Base-by-base conservation (phyloP, 2,797 vertebrate genomes). In the Strix occidentalis region DNA sequence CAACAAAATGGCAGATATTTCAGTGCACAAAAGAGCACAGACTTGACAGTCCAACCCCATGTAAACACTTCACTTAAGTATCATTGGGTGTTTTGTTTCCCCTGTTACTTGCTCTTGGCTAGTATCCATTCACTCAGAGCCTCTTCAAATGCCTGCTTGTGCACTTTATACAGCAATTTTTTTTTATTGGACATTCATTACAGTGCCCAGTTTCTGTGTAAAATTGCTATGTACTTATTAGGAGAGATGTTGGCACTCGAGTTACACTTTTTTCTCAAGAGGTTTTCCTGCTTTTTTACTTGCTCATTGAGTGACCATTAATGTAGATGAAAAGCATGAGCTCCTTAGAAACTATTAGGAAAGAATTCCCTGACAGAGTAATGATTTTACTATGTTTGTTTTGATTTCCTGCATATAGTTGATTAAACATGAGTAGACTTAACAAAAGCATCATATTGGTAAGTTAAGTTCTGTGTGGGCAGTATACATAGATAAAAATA, bases 1-100 rank as follows among this genome's bases (percentile, higher is more conserved):
- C 92, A 94, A 78, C 56, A 72, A 94, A 97, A 95, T 78, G 70
- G 76, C 37, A 92, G 46, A 93, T 84, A 82, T 96, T 97, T 65
- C n/a, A 51, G 17, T 21, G 71, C 29, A 89, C 80, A 78, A 58
- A 92, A 80, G 85, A 92, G 56, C 46, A 56, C 25, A 70, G 64
- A 68, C 65, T 96, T 92, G 86, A 92, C 72, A 80, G 92, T 37
- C 45, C 64, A 46, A 18, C 31, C 46, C 61, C 72, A 86, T 66
- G 68, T 70, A 95, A 92, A 61, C 65, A 96, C 80, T 56, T 48
- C 57, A 89, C 48, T 77, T 60, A 93, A 93, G 66, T 54, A 61
- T 79, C 37, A 54, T 20, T 74, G 72, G 28, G n/a, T 54, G 33
- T 87, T 94, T 93, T 93, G 60, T 93, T 93, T 93, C 72, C 46